phyloP scores from a whole-genome alignment of 2,888 invertebrate genomes.

The Chromoteleia sp. region DNA sequence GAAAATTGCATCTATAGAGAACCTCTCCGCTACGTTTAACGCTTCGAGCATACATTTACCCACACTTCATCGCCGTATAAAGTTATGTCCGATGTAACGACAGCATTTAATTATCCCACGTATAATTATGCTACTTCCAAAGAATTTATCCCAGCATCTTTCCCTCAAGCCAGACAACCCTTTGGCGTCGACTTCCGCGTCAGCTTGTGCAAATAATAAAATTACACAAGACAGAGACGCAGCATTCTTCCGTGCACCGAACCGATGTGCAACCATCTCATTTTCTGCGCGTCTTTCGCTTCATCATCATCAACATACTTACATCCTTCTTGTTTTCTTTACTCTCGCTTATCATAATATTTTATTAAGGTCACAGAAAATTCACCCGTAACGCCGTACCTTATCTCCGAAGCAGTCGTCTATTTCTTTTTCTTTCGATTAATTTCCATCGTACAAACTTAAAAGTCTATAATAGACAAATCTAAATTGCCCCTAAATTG shows the following conservation, averaged over 20 bases:
- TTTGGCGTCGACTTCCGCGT: constrained; percentile 73
- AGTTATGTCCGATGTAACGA: constrained; percentile 62
- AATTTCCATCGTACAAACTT: constrained; percentile 4
- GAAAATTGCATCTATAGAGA: not conserved
- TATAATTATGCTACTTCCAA: constrained; percentile 74
- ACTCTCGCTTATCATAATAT: constrained; percentile 62
- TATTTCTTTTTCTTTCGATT: not conserved
- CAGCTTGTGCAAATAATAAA: constrained; percentile 77
- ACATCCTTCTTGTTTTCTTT: constrained; percentile 24
- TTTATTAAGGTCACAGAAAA: constrained; percentile 71
- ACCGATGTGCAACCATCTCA: constrained; percentile 53
- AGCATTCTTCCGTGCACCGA: constrained; percentile 61
- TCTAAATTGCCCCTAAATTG: constrained; percentile 39
- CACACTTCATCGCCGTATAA: constrained; percentile 28
- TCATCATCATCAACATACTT: constrained; percentile 55
- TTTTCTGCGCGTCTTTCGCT: constrained; percentile 66
- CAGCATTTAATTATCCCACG: constrained; percentile 74
- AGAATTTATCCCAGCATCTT: constrained; percentile 75
- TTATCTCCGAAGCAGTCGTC: constrained; percentile 2
- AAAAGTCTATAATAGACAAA: no score
- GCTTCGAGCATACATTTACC: constrained; percentile 34
- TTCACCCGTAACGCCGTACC: constrained; percentile 36
- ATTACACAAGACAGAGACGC: constrained; percentile 70
- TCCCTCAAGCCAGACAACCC: constrained; percentile 66
- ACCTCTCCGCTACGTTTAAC: constrained; percentile 29